These are phyloP conservation scores for Drosophila mettleri DNA, from an alignment of 2,888 invertebrate genomes.

Conservation along the genomic window DNA sequence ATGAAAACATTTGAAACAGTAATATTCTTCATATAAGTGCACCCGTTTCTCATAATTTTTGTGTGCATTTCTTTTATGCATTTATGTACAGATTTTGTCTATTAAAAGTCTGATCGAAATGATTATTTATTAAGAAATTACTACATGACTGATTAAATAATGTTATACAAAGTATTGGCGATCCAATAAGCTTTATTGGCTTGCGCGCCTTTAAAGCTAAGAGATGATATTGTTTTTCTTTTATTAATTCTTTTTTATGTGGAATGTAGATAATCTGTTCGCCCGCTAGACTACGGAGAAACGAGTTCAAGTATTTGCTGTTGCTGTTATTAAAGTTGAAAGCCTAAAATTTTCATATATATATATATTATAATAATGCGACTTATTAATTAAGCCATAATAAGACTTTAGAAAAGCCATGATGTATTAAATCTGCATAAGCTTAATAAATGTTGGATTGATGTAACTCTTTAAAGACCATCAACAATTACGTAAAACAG, in stretches of 20 bases:
- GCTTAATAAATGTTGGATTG: background rate
- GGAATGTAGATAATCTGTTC: background rate
- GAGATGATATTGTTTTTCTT: background rate
- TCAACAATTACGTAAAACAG: background rate
- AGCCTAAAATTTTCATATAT: background rate
- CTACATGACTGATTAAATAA: no score
- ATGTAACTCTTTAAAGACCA: constrained; percentile 2
- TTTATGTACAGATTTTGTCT: no score
- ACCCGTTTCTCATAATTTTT: no score
- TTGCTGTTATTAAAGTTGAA: background rate
- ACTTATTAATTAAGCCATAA: background rate
- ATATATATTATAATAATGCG: background rate
- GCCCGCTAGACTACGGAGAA: background rate
- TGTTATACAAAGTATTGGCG: background rate
- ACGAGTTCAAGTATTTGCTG: background rate
- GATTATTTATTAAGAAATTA: no score
- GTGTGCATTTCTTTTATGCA: no score
- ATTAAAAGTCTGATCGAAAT: no score
- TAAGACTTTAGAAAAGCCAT: background rate
- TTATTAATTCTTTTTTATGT: background rate
- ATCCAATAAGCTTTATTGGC: background rate
- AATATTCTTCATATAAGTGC: no score
- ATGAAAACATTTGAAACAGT: no score
- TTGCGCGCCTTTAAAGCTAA: background rate
- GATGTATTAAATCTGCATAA: background rate